These are phyloP conservation scores for Columba janthina DNA, from an alignment of 2,113 vertebrate genomes.

Conservation along the genomic window DNA sequence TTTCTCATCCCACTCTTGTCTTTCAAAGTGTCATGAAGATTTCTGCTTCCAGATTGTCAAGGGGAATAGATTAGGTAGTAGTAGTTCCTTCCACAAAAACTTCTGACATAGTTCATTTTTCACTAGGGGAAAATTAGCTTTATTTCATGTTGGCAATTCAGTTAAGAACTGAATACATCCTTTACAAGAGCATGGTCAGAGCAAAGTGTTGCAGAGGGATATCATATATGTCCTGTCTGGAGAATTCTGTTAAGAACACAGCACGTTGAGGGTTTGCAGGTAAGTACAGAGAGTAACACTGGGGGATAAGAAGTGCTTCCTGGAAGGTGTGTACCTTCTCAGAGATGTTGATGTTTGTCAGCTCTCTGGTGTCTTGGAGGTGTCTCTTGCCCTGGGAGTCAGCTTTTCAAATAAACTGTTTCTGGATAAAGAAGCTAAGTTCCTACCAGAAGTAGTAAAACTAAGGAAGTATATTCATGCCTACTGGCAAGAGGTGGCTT, in stretches of 20 bases:
- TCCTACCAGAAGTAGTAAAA: not conserved
- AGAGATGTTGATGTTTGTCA: not conserved
- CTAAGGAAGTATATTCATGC: not conserved
- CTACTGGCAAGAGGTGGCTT: not conserved
- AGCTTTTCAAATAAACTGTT: not conserved
- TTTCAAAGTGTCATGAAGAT: not conserved
- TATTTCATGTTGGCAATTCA: not conserved
- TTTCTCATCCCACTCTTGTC: not conserved
- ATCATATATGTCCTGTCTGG: not conserved
- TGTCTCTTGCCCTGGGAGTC: rapidly evolving
- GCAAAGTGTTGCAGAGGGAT: not conserved
- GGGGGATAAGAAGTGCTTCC: not conserved
- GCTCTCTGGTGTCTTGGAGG: not conserved
- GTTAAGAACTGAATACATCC: not conserved
- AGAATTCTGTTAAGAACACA: not conserved
- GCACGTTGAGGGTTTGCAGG: not conserved
- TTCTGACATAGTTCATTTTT: not conserved
- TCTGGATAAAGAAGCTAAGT: not conserved
- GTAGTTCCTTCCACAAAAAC: not conserved
- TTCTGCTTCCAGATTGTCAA: not conserved
- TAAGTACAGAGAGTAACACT: not conserved
- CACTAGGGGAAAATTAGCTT: not conserved
- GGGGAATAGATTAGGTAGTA: not conserved
- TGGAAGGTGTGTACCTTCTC: not conserved
- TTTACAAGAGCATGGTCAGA: not conserved